Base-by-base conservation (phyloP, 2,113 vertebrate species). In the Theropithecus gelada region DNA sequence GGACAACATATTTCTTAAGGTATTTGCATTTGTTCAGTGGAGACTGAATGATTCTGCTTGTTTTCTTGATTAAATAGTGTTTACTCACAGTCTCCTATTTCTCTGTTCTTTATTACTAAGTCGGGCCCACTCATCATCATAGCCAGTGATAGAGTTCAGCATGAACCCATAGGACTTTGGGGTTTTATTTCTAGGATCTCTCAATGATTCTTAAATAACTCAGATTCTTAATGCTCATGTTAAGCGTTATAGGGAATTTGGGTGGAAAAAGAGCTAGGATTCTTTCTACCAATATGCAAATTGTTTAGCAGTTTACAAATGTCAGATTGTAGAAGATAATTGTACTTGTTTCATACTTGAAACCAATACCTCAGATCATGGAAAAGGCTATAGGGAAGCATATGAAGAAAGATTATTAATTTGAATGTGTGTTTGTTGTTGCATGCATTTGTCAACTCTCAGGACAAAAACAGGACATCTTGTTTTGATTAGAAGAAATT, bases 1-100 rank as follows among this genome's bases (percentile, higher is more conserved):
- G 90, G 27, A 78, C 13, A 81, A 90, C 97, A 95, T 94, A 95
- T 97, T 95, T 97, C 82, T 87, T 72, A 97, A 97, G 90, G 93
- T 97, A 88, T 92, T 94, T 97, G 40, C 76, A 96, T 95, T 93
- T 68, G 68, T 70, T 96, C 83, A 48, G 78, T 87, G 84, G 57
- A 73, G 50, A 88, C 68, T 92, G 76, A 83, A 68, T 38, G 50
- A 81, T 57, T n/a, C 35, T 61, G 10, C 81, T 89, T 93, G 40
- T 93, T 96, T 97, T 95, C 43, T 79, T 93, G 52, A 83, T 86
- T 84, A 75, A 87, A 64, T 90, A 30, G 78, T 94, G 76, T 96
- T 94, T 91, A 32, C 35, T 93, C 38, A 82, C 86, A 64, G 23
- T 70, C 2, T 25, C 83, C 18, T 32, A 2, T 80, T 86, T n/a